Evolutionary conservation across 2,888 invertebrate species (phyloP).

Genomic region (Ophraella communa): DNA sequence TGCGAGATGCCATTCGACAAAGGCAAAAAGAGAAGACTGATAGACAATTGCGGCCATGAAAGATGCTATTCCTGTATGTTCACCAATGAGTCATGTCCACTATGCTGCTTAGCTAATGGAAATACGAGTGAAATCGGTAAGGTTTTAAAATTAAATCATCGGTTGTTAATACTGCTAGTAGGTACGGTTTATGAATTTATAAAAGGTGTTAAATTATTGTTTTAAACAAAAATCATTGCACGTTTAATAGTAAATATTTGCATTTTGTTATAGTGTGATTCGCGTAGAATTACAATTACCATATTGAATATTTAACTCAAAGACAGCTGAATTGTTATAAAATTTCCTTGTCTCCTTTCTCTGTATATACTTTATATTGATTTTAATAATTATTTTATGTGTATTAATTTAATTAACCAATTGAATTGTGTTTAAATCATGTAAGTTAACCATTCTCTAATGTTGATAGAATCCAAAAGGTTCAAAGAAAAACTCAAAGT

Average conservation of each 20-base stretch:
- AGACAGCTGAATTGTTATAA: no score
- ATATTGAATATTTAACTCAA: not conserved
- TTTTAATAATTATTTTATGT: no score
- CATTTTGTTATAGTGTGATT: not conserved
- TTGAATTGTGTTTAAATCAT: no score
- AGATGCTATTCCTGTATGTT: slow-evolving; percentile 95
- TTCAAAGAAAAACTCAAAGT: no score
- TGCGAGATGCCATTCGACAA: slow-evolving; percentile 95
- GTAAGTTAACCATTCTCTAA: no score
- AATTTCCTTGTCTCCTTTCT: no score
- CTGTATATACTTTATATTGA: no score
- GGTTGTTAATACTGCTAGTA: not conserved
- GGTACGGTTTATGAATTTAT: not conserved
- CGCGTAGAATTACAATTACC: not conserved
- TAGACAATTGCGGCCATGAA: slow-evolving; percentile 95
- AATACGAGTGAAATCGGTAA: slow-evolving; percentile 39
- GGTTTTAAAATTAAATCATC: slow-evolving; percentile 4
- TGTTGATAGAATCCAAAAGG: no score
- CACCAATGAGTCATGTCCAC: slow-evolving; percentile 88
- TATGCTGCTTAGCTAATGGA: slow-evolving; percentile 66
- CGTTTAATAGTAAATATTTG: not conserved
- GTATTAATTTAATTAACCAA: no score
- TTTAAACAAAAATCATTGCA: not conserved
- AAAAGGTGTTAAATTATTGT: slow-evolving; percentile 3
- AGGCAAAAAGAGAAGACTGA: slow-evolving; percentile 93